Evolutionary conservation across 1,140 invertebrate species (phyloP), one percentile per base, ranked within the genome.

Genomic region (Halictus rubicundus): DNA sequence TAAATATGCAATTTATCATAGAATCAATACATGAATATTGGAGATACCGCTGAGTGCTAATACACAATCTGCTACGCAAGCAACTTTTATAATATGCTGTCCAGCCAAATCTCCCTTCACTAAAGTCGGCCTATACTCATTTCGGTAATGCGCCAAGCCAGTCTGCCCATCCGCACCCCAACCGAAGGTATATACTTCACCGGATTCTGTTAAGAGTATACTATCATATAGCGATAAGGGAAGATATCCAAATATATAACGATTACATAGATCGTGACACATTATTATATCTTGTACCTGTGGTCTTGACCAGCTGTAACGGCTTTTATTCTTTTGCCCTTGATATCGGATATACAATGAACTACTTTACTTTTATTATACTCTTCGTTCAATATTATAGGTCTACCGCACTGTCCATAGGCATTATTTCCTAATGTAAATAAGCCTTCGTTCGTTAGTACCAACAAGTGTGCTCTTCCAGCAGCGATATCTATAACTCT

Each of bases 121-220:
- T 77, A 93, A 87, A 6, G 92, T 93, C 9, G 97, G 96, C 71
- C 90, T 88, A 25, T 92, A 93, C 59, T 94, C 93, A 75, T 95
- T 95, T 19, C 94, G 90, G 89, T 95, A 98, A 88, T 95, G 95
- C 1, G 96, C 97, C 14, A 96, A 92, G 61, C 98, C 98, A 1
- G 97, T 98, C 94, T 99, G 98, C 5, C 98, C 98, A 94, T 99
- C 98, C 3, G 97, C 96, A 32, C 98, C 97, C 96, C 98, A 98
- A 2, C 98, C 98, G 94, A 97, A 99, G 19, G 96, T 95, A 89
- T 96, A 99, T 5, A 99, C 96, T 87, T 95, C 93, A 32, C 98
- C 98, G 61, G 94, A 92, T 89, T 96, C 94, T 79, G 96, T 97
- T 52, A 99, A 89, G 80, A 98, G 95, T 83, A 99, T 93, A 84